Base-by-base conservation (phyloP, 2,888 invertebrate genomes). In the Sipunculus nudus region DNA sequence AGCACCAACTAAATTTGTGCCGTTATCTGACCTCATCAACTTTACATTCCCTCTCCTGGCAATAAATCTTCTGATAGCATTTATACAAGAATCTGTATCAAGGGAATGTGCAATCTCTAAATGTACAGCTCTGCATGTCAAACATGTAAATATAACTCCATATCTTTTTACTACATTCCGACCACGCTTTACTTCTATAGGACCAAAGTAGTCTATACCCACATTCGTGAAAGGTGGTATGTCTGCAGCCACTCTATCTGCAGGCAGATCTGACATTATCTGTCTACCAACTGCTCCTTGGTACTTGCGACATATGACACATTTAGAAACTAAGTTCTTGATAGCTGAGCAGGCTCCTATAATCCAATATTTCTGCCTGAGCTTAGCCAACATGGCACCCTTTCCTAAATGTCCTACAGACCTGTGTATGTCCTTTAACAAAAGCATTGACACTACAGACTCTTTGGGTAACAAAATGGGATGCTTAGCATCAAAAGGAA, bases 1-100 rank as follows among this genome's bases (percentile, higher is more conserved):
- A 21, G 57, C 59, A 26, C 62, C 62, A 29, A 63, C 58, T 32
- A 63, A 61, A 35, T 68, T 65, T 3, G 61, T 66, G 2, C 59
- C 58, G 32, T 65, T 68, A 31, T 68, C 63, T 16, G 62, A 62
- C 6, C 39, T 1, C n/a, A 68, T 46, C 16, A 35, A 47, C 16
- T 28, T 52, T 19, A 45, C 45, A 10, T 48, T 8, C 8, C 53
- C 53, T 47, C 53, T 19, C 10, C 45, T 10, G 10, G 53, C 53
- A 6, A 53, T 48, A 13, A 46, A 53, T 21, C 32, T 49, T 21
- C 45, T 8, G 46, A n/a, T n/a, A 53, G 53, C 41, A 23, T 40
- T 48, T 10, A 53, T 53, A 31, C 13, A 47, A 16, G 46, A 16
- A 45, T 19, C 43, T 28, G 53, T 53, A 53, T 45, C 45, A 48